phyloP scores from a whole-genome alignment of 2,888 invertebrate species.

The Pycnomerus fuliginosus region DNA sequence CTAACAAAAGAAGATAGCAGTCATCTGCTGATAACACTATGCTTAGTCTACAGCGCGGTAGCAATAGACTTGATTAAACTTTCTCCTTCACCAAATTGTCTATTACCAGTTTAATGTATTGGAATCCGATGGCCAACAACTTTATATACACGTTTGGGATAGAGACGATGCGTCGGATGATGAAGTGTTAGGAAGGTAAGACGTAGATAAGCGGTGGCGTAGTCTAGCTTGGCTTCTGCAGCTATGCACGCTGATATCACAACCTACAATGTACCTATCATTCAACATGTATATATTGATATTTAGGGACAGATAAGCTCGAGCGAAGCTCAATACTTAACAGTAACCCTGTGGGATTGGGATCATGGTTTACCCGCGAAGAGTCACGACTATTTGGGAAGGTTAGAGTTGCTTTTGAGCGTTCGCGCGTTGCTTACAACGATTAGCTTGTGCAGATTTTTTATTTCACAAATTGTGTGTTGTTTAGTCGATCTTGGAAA shows the following conservation, averaged over 20 bases:
- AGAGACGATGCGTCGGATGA: conserved; percentile 83
- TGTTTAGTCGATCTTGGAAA: conserved; percentile 63
- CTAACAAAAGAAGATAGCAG: no score
- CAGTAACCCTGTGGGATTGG: conserved; percentile 80
- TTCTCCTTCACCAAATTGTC: conserved; percentile 14
- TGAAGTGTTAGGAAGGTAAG: conserved; percentile 87
- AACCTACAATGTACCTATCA: no score
- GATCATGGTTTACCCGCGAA: conserved; percentile 75
- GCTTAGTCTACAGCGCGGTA: no score
- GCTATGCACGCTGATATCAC: no score
- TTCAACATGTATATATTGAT: no score
- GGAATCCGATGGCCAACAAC: conserved; percentile 69
- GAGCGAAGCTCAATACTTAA: conserved; percentile 71
- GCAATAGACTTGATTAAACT: no score
- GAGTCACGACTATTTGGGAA: conserved; percentile 83
- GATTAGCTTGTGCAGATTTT: conserved; percentile 15
- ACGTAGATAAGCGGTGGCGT: conserved; percentile 1
- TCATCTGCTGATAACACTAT: no score
- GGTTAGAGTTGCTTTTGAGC: conserved; percentile 53
- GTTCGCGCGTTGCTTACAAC: conserved; percentile 20
- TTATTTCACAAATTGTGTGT: conserved; percentile 23
- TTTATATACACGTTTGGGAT: conserved; percentile 79
- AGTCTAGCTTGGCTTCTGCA: conserved; percentile 3
- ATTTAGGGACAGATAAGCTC: conserved; percentile 74
- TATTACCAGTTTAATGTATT: conserved; percentile 53